Conservation (phyloP, 2,113 vertebrate species). For the Prunella himalayana region DNA sequence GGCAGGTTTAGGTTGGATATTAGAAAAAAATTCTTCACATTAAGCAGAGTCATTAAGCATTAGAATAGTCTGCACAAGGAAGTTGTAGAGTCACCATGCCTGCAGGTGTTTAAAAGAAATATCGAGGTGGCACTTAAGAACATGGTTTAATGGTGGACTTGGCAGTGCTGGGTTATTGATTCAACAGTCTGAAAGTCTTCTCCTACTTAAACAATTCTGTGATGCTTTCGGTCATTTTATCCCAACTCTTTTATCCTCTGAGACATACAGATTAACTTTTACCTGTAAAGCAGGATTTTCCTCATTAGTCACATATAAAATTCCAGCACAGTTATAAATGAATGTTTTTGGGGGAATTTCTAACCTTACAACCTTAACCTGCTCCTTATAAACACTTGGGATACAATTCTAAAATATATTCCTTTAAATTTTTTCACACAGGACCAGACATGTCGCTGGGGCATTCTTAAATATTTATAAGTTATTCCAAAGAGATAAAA, state of each 20-base stretch:
- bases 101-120: background rate
- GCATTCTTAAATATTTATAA: slow-evolving; percentile 46
- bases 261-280: background rate
- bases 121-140: background rate
- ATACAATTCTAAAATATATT: background rate
- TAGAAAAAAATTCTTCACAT: background rate
- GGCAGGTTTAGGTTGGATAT: background rate
- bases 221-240: background rate
- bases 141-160: background rate
- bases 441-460: background rate
- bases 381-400: background rate
- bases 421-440: slow-evolving; percentile 18
- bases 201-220: background rate
- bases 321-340: background rate
- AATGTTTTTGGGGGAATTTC: background rate
- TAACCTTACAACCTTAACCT: background rate
- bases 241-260: background rate
- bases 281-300: background rate
- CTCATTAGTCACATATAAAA: background rate
- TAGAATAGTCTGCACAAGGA: background rate
- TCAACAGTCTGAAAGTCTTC: background rate
- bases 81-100: background rate
- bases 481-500: slow-evolving; percentile 49
- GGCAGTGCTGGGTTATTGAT: background rate
- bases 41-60: background rate